phyloP scores from a whole-genome alignment of 2,113 vertebrate genomes.

The Electrona antarctica region DNA sequence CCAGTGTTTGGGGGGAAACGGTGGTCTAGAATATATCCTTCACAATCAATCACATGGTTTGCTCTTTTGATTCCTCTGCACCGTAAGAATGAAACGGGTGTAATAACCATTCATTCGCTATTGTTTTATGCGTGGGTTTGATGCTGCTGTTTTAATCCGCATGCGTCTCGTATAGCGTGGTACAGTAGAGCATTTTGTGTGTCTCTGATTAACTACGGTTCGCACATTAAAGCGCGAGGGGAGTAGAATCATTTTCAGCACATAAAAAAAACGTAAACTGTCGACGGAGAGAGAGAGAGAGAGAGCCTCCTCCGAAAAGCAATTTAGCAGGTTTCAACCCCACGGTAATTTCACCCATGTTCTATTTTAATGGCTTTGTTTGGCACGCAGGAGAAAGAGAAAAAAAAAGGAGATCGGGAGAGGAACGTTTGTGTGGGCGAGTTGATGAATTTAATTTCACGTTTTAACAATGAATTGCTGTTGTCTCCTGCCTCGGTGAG shows the following conservation, averaged over 20 bases:
- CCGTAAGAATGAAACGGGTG: constrained; percentile 65
- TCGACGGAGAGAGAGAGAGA: constrained; percentile 68
- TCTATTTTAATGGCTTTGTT: constrained; percentile 81
- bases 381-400: constrained; percentile 35
- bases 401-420: constrained; percentile 47
- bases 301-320: constrained; percentile 60
- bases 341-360: constrained; percentile 78
- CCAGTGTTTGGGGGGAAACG: too few relatives aligned
- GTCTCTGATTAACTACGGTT: constrained; percentile 75
- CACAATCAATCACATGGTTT: constrained; percentile 29
- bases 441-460: constrained; percentile 83
- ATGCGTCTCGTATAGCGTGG: constrained; percentile 9
- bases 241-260: constrained; percentile 74
- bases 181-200: constrained; percentile 58
- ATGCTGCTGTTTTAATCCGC: constrained; percentile 64
- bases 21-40: neutral
- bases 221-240: constrained; percentile 66
- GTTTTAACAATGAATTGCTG: constrained; percentile 76
- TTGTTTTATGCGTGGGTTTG: constrained; percentile 78
- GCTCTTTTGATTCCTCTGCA: constrained; percentile 16
- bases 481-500: constrained; percentile 62
- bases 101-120: constrained; percentile 71
- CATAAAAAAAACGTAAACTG: constrained; percentile 68
- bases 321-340: constrained; percentile 79
- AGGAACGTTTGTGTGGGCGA: constrained; percentile 57